Evolutionary conservation across 2,797 vertebrate species (phyloP), one percentile per base, ranked within the genome.

Genomic region (Spinibarbus caldwelli): DNA sequence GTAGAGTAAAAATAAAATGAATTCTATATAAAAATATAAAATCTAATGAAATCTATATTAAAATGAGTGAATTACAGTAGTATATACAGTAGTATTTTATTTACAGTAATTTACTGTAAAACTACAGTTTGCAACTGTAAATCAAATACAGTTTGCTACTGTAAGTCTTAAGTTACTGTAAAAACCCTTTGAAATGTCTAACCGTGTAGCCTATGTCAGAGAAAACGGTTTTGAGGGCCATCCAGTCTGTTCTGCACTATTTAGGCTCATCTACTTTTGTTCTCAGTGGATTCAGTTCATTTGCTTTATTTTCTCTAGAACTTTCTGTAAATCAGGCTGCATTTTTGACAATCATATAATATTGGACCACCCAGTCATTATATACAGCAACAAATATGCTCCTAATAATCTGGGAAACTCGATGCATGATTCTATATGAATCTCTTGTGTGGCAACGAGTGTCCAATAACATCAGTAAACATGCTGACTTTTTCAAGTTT

Each of bases 391-490:
- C 29, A 45, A 64, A 17, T n/a, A 45, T 59, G 19, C 75, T 49
- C 47, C 57, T 5, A 59, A 11, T 14, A 4, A 6, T 17, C 54
- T 82, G 68, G 49, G 52, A 62, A 73, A 47, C 0, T 47, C 54
- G 62, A 9, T 19, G 1, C 26, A 43, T 47, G 26, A 64, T 26
- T 34, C 29, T 83, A 17, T 38, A 59, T 29, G 10, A 41, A 71
- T 82, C 71, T 82, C 57, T 49, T 62, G 29, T 66, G 57, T 38
- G 57, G 23, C 31, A 14, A 19, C 3, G 9, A 3, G 81, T 83
- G 47, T 83, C 31, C n/a, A 31, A 62, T 82, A 29, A 31, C 77
- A 73, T 45, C 10, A 59, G 41, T 38, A 82, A 70, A 43, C 49
- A 82, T 71, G 41, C 19, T 23, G 26, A 73, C 41, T 45, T 62